Evolutionary conservation across 1,140 invertebrate species (phyloP), one percentile per base, ranked within the genome.

Genomic region (Eueides isabella): DNA sequence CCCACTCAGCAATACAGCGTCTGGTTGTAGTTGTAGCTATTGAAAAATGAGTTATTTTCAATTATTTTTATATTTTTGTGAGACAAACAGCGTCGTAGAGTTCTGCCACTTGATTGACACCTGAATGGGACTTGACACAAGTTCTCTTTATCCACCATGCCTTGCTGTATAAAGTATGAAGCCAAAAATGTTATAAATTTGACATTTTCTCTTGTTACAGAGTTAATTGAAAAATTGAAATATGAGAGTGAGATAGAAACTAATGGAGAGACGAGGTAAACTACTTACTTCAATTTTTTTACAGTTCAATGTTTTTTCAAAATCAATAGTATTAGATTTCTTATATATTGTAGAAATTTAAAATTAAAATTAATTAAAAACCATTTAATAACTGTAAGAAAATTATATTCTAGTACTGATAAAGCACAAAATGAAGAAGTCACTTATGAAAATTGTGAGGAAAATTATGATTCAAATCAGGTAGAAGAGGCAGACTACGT

Each of bases 181-280:
- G 9, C 31, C 0, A 31, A 31, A 31, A 1, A 31, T 33, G 6
- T 29, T 61, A 29, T 23, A 63, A 12, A 19, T 55, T 55, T 55
- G 48, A 55, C 6, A 30, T 14, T 61, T 38, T 68, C 69, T 61
- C 62, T 14, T 29, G 55, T 87, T 88, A 62, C 82, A 90, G 87
- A 87, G 82, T 74, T 90, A 71, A 85, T 88, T 74, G 76, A 87
- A 71, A 87, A 85, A 66, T 75, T 89, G 38, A 88, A 74, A 75
- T 67, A 33, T 66, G 79, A 85, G 62, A 74, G 77, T 28, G 26
- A 70, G 12, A 55, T 35, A 9, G 63, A 78, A n/a, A 48, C 35
- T 19, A 31, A 14, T 61, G 70, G 73, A 65, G 73, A 72, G 5
- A 41, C 23, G 61, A 76, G 67, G 77, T 78, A 75, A 16, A 14